Evolutionary conservation across 92 coral and sea anemone genomes (phyloP).

Genomic region (Paragorgia papillata): DNA sequence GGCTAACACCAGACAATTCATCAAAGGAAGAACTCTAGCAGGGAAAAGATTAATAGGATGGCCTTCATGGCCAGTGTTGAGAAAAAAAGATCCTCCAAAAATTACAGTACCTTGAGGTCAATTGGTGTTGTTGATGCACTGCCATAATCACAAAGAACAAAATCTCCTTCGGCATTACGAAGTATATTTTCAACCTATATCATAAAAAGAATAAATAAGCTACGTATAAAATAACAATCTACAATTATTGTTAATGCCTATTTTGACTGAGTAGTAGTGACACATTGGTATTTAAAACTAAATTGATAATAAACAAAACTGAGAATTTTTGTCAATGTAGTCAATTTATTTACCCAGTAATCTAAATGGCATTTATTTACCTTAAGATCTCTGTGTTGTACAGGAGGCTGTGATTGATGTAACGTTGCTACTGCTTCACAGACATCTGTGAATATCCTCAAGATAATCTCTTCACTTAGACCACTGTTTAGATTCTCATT

Average conservation of each 20-base stretch:
- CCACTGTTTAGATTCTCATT: conserved; percentile 85
- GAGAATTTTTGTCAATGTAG: no score
- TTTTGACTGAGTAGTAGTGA: no score
- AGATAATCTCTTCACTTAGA: conserved; percentile 75
- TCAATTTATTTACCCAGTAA: not conserved
- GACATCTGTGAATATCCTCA: conserved; percentile 87
- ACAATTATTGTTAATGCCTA: no score
- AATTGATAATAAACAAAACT: no score
- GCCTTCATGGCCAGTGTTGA: no score
- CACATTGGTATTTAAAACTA: no score
- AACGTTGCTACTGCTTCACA: conserved; percentile 94
- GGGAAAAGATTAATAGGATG: no score
- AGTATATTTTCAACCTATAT: conserved; percentile 91
- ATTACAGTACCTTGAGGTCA: conserved; percentile 79
- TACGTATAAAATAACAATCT: no score
- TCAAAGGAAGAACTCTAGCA: no score
- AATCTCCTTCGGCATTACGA: conserved; percentile 79
- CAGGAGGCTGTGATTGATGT: conserved; percentile 91
- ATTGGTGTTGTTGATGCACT: conserved; percentile 91
- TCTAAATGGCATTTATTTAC: conserved; percentile 21
- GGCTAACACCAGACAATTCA: no score
- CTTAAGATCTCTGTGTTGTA: conserved; percentile 93
- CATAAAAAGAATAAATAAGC: no score
- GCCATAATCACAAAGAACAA: conserved; percentile 99
- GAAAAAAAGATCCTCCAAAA: no score